Base-by-base conservation (phyloP, 2,797 vertebrate species). In the Labroides dimidiatus region DNA sequence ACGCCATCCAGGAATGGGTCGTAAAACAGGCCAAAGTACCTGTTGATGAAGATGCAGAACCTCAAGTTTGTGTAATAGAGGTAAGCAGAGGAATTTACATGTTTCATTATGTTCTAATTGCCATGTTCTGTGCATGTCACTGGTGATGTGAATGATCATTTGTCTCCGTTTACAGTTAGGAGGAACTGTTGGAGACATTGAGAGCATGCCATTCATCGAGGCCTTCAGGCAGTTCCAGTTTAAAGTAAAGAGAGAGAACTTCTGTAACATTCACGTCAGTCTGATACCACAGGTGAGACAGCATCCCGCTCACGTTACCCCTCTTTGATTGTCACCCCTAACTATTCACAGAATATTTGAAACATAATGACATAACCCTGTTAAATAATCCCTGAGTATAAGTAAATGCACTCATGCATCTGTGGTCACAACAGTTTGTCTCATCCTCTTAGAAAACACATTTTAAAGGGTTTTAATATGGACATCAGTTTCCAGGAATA, bases 151-250 rank as follows among this genome's bases (percentile, higher is more conserved):
- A 12, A 14, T 39, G 37, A 13, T 14, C 37, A 13, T 33, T 0
- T 54, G 2, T 59, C 6, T 10, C 45, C 73, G 53, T 69, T 52
- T 84, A 21, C 75, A 99, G 97, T 92, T 99, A 0, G 97, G 97
- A 3, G 97, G 97, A 17, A 99, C 97, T 0, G 97, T 99, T 0
- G 97, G 97, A 2, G 97, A 99, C 81, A 99, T 99, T 0, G 97
- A 99, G 87, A 99, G 97, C 71, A 99, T 99, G 97, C 97, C 96
- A 3, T 99, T 99, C 87, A 95, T 99, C 0, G 97, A 99, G 82
- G 97, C 97, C 42, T 99, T 98, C 92, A 95, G 97, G 14, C 97
- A 99, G 89, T 99, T 99, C 92, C 97, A 99, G 89, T 99, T 99
- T 84, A 97, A 99, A 90, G 97, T 95, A 79, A 97, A 95, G 77